A percentile compares a stretch with the other conserved stretches of the same genome.
Conservation (phyloP, 64 coral and sea anemone species). For the Stylophora pistillata region DNA sequence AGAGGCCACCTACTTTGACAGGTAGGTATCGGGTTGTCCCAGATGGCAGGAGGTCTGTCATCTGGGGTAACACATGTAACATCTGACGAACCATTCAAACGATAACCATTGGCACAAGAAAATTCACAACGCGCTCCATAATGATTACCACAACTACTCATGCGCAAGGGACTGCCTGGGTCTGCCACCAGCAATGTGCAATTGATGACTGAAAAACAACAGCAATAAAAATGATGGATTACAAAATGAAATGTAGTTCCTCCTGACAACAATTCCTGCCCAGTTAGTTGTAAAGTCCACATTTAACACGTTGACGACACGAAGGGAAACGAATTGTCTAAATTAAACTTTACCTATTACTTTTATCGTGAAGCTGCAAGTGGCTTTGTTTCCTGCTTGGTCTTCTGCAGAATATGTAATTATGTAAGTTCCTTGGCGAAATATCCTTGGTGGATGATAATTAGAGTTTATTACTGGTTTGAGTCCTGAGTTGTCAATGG, state of each 20-base stretch:
- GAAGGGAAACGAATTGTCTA: too few species aligned
- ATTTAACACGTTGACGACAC: too few species aligned
- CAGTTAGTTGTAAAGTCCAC: too few species aligned
- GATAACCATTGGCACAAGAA: constrained; percentile 16
- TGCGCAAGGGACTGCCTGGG: not conserved
- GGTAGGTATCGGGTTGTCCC: constrained; percentile 5
- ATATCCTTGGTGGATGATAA: not conserved
- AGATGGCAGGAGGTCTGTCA: not conserved
- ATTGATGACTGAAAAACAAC: not conserved
- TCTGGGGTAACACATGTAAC: not conserved
- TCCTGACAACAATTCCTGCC: too few species aligned
- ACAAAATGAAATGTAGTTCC: too few species aligned
- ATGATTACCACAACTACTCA: constrained; percentile 13
- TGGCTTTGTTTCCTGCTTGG: constrained; percentile 30
- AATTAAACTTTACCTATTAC: not conserved
- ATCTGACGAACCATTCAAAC: constrained; percentile 8
- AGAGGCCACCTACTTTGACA: not conserved
- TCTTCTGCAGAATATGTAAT: constrained; percentile 39
- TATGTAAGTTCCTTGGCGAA: constrained; percentile 3
- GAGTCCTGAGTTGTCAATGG: constrained; percentile 42
- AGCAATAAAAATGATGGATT: too few species aligned
- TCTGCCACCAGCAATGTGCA: not conserved
- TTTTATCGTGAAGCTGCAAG: constrained; percentile 14
- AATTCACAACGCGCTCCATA: constrained; percentile 14
- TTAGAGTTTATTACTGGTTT: not conserved